Conservation (phyloP, 1,140 invertebrate genomes). For the Drosophila azteca region DNA sequence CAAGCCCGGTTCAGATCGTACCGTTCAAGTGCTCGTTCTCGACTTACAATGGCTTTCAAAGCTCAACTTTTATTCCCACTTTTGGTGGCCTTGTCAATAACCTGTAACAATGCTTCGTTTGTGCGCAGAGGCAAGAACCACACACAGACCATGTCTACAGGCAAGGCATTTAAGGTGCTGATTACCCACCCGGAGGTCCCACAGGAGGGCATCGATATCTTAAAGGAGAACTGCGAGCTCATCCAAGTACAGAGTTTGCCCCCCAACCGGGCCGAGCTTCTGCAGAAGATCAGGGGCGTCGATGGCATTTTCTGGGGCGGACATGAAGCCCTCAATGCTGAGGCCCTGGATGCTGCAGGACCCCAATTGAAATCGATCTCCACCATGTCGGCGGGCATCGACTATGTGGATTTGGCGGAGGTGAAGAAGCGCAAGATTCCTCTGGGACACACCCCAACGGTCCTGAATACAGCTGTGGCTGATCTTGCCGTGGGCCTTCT, state of each 20-base stretch:
- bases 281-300: slow-evolving; percentile 86
- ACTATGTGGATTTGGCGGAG: slow-evolving; percentile 90
- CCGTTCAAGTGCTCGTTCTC: not conserved
- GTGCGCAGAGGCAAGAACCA: slow-evolving; percentile 40
- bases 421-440: slow-evolving; percentile 88
- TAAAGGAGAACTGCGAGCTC: slow-evolving; percentile 72
- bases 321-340: slow-evolving; percentile 89
- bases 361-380: slow-evolving; percentile 91
- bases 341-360: slow-evolving; percentile 89
- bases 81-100: slow-evolving; percentile 28
- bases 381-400: slow-evolving; percentile 95
- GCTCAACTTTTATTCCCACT: slow-evolving; percentile 27
- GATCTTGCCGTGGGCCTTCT: slow-evolving; percentile 90
- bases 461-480: slow-evolving; percentile 95
- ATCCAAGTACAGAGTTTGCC: slow-evolving; percentile 65
- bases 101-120: slow-evolving; percentile 47
- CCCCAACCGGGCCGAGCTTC: slow-evolving; percentile 84
- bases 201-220: slow-evolving; percentile 80
- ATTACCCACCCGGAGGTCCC: slow-evolving; percentile 84
- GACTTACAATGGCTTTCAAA: slow-evolving; percentile 37
- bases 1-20: slow-evolving; percentile 43
- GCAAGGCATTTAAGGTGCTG: slow-evolving; percentile 80
- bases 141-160: slow-evolving; percentile 58
- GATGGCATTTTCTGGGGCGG: slow-evolving; percentile 88
- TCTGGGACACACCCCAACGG: slow-evolving; percentile 95